Percentiles rank a stretch among this genome's conserved stretches.
phyloP scores from a whole-genome alignment of 2,888 invertebrate genomes.

The Lycophotia porphyrea region DNA sequence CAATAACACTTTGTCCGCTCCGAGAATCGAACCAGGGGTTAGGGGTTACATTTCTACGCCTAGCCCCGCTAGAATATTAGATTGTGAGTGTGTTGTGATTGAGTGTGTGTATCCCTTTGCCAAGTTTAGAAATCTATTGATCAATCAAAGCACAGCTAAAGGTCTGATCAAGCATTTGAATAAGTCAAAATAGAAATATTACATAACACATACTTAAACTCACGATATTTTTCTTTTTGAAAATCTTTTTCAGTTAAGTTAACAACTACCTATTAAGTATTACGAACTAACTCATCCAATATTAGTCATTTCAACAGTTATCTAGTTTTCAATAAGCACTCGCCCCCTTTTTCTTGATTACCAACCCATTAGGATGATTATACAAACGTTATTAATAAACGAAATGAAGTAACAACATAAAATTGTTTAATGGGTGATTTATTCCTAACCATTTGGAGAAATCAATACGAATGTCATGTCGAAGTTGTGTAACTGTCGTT shows the following conservation, averaged over 20 bases:
- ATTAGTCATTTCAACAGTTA: conserved; percentile 1
- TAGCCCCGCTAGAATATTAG: not conserved
- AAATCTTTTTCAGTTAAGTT: not conserved
- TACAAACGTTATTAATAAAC: conserved; percentile 35
- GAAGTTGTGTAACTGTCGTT: not conserved
- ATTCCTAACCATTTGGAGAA: conserved; percentile 19
- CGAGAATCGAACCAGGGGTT: not conserved
- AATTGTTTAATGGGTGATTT: conserved; percentile 18
- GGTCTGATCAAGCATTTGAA: not conserved
- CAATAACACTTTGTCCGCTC: not conserved
- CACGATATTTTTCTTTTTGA: not conserved
- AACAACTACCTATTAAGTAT: not conserved
- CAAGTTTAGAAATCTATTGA: not conserved
- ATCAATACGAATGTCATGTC: conserved; percentile 18
- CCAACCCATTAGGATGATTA: conserved; percentile 30
- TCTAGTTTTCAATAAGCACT: conserved; percentile 21
- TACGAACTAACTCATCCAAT: not conserved
- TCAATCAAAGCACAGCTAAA: not conserved
- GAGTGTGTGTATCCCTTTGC: no score
- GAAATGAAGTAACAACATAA: conserved; percentile 5
- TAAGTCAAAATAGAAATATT: not conserved
- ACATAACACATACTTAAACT: not conserved
- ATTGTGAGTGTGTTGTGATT: not conserved
- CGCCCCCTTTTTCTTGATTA: conserved; percentile 25
- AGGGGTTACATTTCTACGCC: not conserved